phyloP scores from a whole-genome alignment of 2,797 vertebrate genomes.

The Peromyscus aztecus region DNA sequence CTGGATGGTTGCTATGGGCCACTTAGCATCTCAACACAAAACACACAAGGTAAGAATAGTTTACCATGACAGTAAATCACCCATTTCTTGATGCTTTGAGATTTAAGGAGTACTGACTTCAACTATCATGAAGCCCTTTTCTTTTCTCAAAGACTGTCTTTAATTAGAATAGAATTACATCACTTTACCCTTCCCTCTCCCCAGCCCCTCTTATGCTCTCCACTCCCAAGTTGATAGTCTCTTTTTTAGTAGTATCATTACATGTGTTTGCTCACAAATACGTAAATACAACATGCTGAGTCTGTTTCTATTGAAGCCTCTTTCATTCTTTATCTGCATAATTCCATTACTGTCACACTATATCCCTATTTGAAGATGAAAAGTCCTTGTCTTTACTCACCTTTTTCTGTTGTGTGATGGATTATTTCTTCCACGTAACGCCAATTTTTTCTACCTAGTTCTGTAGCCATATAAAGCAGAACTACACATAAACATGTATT shows the following conservation, averaged over 20 bases:
- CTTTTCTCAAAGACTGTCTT: neutral
- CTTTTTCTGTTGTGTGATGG: neutral
- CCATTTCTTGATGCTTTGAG: neutral
- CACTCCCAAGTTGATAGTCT: neutral
- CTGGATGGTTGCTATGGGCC: neutral
- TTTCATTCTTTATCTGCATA: neutral
- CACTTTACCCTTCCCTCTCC: neutral
- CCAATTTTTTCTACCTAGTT: neutral
- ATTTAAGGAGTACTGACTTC: neutral
- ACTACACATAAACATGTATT: neutral
- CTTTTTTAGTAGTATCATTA: neutral
- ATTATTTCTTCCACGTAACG: neutral
- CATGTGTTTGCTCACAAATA: no score
- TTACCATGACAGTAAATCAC: neutral
- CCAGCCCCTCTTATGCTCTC: neutral
- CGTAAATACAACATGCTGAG: neutral
- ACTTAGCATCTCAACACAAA: neutral
- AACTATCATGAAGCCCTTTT: neutral
- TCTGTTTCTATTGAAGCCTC: neutral
- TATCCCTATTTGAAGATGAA: neutral
- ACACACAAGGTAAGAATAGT: neutral
- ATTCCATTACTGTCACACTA: neutral
- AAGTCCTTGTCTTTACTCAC: neutral
- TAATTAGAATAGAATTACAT: neutral
- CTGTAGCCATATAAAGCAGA: conserved; percentile 4